Conservation (phyloP, 1,140 invertebrate genomes). For the Homarus americanus region DNA sequence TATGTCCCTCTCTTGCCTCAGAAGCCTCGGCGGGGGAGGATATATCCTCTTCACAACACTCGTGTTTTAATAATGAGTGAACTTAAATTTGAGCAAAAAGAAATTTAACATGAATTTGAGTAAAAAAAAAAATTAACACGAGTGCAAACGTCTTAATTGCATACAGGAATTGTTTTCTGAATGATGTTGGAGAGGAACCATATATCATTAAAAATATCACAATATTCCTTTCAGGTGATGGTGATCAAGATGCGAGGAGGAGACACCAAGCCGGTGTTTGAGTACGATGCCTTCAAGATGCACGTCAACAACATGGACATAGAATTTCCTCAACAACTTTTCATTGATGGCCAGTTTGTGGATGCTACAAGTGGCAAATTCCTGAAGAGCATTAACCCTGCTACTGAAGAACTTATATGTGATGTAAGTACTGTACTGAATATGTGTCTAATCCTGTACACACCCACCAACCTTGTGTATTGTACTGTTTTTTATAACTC, state of each 20-base stretch:
- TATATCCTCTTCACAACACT: too few species aligned
- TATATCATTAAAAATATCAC: background rate
- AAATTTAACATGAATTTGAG: too few species aligned
- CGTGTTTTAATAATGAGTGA: too few species aligned
- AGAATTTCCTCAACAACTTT: slow-evolving; percentile 90
- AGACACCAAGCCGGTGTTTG: slow-evolving; percentile 79
- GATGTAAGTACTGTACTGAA: slow-evolving; percentile 77
- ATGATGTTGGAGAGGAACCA: too few species aligned
- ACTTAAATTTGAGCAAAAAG: too few species aligned
- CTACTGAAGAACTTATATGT: slow-evolving; percentile 90
- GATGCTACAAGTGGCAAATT: slow-evolving; percentile 85
- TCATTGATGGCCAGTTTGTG: slow-evolving; percentile 94
- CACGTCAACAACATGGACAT: slow-evolving; percentile 91
- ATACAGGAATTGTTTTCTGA: too few species aligned
- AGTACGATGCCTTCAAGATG: slow-evolving; percentile 87
- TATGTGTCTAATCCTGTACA: background rate
- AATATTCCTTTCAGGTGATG: slow-evolving; percentile 78
- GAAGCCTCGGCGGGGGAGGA: too few species aligned
- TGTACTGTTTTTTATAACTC: too few species aligned
- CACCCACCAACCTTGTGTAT: too few species aligned
- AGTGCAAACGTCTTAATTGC: too few species aligned
- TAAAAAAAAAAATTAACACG: too few species aligned
- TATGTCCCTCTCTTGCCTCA: too few species aligned
- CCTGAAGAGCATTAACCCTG: slow-evolving; percentile 88
- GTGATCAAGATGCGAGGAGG: slow-evolving; percentile 84